These are phyloP conservation scores for Scolanthus callimorphus DNA, from an alignment of 92 coral and sea anemone genomes.

Conservation along the genomic window DNA sequence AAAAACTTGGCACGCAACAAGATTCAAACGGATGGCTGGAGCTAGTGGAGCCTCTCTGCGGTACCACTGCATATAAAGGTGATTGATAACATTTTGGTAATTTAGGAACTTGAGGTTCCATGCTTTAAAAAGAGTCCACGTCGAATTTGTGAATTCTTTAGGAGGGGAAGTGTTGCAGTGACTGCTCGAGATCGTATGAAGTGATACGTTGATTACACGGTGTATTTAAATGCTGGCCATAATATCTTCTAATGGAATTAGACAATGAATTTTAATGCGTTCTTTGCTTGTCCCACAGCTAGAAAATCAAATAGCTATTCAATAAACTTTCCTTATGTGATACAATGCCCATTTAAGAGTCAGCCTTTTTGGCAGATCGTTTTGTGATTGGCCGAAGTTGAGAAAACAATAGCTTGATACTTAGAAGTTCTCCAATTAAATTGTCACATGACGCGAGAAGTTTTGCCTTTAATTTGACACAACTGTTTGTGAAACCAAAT, in stretches of 20 bases:
- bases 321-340: constrained; percentile 78
- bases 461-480: constrained; percentile 49
- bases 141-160: background rate
- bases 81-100: constrained; percentile 60
- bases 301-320: constrained; percentile 86
- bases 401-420: constrained; percentile 12
- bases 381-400: constrained; percentile 50
- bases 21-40: constrained; percentile 57
- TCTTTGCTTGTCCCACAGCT: constrained; percentile 89
- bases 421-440: constrained; percentile 5
- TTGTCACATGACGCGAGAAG: constrained; percentile 53
- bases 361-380: constrained; percentile 44
- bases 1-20: constrained; percentile 65
- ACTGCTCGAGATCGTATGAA: constrained; percentile 4
- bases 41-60: constrained; percentile 51
- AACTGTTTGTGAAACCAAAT: constrained; percentile 47
- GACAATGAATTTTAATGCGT: constrained; percentile 88
- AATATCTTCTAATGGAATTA: constrained; percentile 77
- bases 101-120: constrained; percentile 58
- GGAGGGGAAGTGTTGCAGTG: background rate
- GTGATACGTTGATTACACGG: constrained; percentile 37
- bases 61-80: constrained; percentile 62
- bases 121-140: constrained; percentile 8
- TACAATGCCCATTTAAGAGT: constrained; percentile 60
- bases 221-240: constrained; percentile 69